A percentile compares a stretch with the other conserved stretches of the same genome.
Evolutionary conservation across 2,888 invertebrate species (phyloP).

Genomic region (Hyposoter didymator): DNA sequence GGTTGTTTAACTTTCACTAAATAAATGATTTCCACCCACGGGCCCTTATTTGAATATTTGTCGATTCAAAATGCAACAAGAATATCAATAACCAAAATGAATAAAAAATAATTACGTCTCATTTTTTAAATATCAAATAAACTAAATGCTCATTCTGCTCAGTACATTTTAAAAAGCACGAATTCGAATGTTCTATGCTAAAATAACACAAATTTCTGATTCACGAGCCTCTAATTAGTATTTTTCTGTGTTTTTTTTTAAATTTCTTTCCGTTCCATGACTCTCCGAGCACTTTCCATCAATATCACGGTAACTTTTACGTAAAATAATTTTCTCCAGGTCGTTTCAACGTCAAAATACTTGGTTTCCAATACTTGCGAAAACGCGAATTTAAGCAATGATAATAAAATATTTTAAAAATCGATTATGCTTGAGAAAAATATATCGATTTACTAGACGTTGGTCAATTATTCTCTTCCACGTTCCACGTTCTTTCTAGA

Average conservation of each 20-base stretch:
- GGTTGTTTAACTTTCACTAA: neutral
- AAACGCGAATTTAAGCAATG: neutral
- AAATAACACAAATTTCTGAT: conserved; percentile 37
- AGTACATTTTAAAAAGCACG: conserved; percentile 42
- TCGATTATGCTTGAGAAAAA: conserved; percentile 5
- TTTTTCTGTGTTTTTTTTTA: conserved; percentile 6
- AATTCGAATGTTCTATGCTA: conserved; percentile 14
- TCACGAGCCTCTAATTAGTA: conserved; percentile 53
- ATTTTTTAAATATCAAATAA: neutral
- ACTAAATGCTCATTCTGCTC: conserved; percentile 39
- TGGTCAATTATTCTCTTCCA: neutral
- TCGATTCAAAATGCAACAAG: neutral
- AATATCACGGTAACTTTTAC: neutral
- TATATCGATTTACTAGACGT: neutral
- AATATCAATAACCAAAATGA: neutral
- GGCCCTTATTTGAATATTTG: neutral
- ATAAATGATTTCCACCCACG: neutral
- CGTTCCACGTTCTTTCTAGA: neutral
- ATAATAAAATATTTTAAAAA: neutral
- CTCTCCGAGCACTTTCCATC: conserved; percentile 27
- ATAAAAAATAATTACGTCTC: neutral
- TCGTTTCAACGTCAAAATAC: conserved; percentile 26
- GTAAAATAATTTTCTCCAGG: neutral
- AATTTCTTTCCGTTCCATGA: conserved; percentile 21
- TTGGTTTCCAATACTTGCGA: conserved; percentile 46